Conservation (phyloP, 2,113 vertebrate genomes). For the Lutjanus erythropterus region DNA sequence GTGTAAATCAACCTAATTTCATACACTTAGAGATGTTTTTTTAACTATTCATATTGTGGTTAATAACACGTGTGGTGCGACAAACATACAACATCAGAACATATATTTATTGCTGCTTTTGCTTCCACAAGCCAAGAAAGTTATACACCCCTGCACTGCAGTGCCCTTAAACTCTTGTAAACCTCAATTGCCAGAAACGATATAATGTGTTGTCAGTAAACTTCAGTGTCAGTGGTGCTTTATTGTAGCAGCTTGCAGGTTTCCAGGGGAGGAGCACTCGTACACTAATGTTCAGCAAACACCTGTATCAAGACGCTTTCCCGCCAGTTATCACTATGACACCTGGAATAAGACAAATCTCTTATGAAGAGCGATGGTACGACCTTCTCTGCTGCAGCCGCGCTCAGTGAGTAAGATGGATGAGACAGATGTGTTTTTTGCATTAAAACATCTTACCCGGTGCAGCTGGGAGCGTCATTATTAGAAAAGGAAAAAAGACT, state of each 20-base stretch:
- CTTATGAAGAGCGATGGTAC: background rate
- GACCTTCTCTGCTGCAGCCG: slow-evolving; percentile 9
- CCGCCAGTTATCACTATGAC: background rate
- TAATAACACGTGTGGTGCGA: no score
- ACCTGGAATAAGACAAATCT: background rate
- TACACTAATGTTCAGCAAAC: background rate
- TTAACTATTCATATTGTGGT: no score
- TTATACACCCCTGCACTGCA: background rate
- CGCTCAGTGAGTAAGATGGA: background rate
- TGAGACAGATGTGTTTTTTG: background rate
- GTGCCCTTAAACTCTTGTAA: background rate
- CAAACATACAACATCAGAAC: no score
- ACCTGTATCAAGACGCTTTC: background rate
- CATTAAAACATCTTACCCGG: background rate
- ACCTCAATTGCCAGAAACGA: background rate
- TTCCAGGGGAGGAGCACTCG: background rate
- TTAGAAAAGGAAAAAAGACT: slow-evolving; percentile 7
- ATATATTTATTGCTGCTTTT: no score
- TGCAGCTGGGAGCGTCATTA: background rate
- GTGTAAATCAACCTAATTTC: no score
- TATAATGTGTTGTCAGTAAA: background rate
- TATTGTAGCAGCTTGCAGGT: background rate
- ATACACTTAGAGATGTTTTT: no score
- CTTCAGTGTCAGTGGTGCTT: background rate
- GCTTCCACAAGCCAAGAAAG: no score